Evolutionary conservation across 2,888 invertebrate species (phyloP), one percentile per base, ranked within the genome.

Genomic region (Sarcophaga caerulescens): DNA sequence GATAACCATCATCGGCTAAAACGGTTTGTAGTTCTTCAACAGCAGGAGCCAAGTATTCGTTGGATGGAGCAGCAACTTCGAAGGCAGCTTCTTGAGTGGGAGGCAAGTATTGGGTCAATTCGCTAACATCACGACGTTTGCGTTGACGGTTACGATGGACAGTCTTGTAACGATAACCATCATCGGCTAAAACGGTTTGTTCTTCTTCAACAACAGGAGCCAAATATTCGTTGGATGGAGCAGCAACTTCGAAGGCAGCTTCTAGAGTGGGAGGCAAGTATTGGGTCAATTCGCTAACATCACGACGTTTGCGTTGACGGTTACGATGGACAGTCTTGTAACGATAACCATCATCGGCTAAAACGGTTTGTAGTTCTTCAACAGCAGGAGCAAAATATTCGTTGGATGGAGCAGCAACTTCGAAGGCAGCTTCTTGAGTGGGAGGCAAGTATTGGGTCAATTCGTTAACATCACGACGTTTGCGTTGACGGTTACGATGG

Each of bases 211-310:
- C 66, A 5, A 21, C 68, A 5, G 84, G 84, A 62, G 84, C 81
- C 57, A 83, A 52, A 45, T 84, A 87, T 57, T 84, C 77, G 12
- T 69, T 81, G 52, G 71, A 47, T 25, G 85, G 80, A 10, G 71
- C 73, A 52, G 68, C 66, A 19, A 60, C 52, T 25, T 21, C 57
- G 44, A 70, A 21, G 11, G 25, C 6, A n/a, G 35, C 35, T 59
- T 82, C 89, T 44, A 73, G 87, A 4, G 81, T 81, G 1, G 91
- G 91, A 62, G 91, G 91, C 88, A 91, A 74, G 63, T 91, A 91
- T 19, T 91, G 85, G 77, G 87, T 82, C 23, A 91, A 78, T 84
- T 92, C 91, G 5, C 76, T 87, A 0, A 89, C 89, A 85, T 89
- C 88, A 78, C 89, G 87, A 35, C 89, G 87, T 21, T 83, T 87